Percentiles rank a stretch among this genome's conserved stretches.
These are phyloP conservation scores for Eupelmus urozonus DNA, from an alignment of 2,888 invertebrate species.

Conservation along the genomic window DNA sequence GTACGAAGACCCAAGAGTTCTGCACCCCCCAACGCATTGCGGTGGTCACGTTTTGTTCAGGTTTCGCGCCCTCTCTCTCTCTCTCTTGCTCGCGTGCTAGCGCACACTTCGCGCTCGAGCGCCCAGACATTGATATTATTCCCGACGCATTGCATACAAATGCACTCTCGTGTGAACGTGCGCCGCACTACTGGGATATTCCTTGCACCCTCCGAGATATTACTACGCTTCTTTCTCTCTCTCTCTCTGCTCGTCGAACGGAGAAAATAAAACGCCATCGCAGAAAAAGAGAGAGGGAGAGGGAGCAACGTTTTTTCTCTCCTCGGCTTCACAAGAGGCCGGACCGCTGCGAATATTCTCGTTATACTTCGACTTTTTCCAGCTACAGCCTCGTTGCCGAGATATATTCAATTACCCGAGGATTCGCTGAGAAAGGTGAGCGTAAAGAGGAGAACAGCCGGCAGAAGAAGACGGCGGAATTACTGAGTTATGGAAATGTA, in stretches of 20 bases:
- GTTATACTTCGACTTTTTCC: constrained; percentile 44
- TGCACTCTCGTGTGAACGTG: constrained; percentile 52
- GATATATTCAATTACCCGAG: constrained; percentile 57
- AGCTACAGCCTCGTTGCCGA: constrained; percentile 25
- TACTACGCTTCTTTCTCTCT: constrained; percentile 24
- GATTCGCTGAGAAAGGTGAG: neutral
- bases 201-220: constrained; percentile 41
- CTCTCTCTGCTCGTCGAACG: too few species aligned
- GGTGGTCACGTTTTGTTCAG: constrained; percentile 64
- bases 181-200: constrained; percentile 42
- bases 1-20: constrained; percentile 50
- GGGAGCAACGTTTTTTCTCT: neutral
- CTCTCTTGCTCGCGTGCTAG: constrained; percentile 12
- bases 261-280: constrained; percentile 48
- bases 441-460: neutral
- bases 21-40: constrained; percentile 58
- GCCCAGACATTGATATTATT: constrained; percentile 66
- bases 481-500: constrained; percentile 49
- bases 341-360: constrained; percentile 14
- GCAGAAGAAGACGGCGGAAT: constrained; percentile 22
- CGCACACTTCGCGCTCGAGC: constrained; percentile 41
- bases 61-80: constrained; percentile 53
- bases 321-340: neutral
- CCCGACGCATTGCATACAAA: constrained; percentile 65
- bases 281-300: constrained; percentile 5